Evolutionary conservation across 2,888 invertebrate genomes (phyloP).

Genomic region (Thereva unica): DNA sequence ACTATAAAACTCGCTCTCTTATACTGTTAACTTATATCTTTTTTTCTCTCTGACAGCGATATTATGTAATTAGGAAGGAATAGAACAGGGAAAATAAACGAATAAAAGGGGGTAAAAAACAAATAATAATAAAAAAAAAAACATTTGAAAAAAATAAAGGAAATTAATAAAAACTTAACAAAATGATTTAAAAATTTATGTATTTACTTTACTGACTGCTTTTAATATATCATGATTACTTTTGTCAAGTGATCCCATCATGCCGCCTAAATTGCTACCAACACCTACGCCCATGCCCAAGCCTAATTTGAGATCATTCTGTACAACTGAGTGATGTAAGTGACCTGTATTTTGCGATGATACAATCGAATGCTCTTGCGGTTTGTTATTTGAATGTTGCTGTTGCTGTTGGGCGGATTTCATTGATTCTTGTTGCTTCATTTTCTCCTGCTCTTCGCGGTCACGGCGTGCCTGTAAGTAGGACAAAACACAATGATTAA

Average conservation of each 20-base stretch:
- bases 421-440: slow-evolving; percentile 88
- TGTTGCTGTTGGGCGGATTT: slow-evolving; percentile 74
- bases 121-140: slow-evolving; percentile 30
- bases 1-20: no score
- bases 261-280: slow-evolving; percentile 56
- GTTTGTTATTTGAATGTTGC: slow-evolving; percentile 63
- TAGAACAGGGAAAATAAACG: not conserved
- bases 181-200: slow-evolving; percentile 51
- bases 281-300: slow-evolving; percentile 56
- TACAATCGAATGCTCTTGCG: slow-evolving; percentile 54
- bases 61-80: no score
- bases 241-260: slow-evolving; percentile 59
- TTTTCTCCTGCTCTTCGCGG: slow-evolving; percentile 86
- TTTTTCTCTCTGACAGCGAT: slow-evolving; percentile 10
- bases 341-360: slow-evolving; percentile 54
- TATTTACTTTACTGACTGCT: slow-evolving; percentile 59
- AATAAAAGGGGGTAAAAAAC: not conserved
- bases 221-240: slow-evolving; percentile 58
- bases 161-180: slow-evolving; percentile 25
- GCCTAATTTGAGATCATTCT: slow-evolving; percentile 58
- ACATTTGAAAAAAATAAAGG: slow-evolving; percentile 14
- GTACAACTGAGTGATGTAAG: slow-evolving; percentile 58
- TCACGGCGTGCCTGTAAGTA: slow-evolving; percentile 73
- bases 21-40: slow-evolving; percentile 19
- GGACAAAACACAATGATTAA: not conserved